Conservation (phyloP, 2,888 invertebrate species). For the Drosophila subsilvestris region DNA sequence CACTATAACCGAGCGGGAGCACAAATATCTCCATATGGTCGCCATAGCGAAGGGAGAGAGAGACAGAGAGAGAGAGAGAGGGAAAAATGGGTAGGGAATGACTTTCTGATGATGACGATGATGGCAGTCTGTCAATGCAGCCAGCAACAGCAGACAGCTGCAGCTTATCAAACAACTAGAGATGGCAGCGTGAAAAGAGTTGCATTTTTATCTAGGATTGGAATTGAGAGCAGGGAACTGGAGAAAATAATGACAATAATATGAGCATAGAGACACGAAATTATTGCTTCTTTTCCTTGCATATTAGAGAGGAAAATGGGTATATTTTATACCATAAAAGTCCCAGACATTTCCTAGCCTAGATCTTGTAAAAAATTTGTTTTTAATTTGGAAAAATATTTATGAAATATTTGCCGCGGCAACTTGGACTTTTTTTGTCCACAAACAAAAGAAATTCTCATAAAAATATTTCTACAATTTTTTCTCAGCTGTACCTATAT, state of each 20-base stretch:
- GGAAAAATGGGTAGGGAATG: slow-evolving; percentile 10
- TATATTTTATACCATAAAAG: too few relatives aligned
- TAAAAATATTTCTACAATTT: too few relatives aligned
- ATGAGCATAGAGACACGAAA: neutral
- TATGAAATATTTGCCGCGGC: too few relatives aligned
- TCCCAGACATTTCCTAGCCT: too few relatives aligned
- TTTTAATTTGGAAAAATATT: too few relatives aligned
- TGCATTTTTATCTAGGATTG: neutral
- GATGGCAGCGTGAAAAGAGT: slow-evolving; percentile 24
- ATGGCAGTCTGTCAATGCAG: slow-evolving; percentile 43
- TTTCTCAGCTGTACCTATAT: too few relatives aligned
- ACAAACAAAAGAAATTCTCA: too few relatives aligned
- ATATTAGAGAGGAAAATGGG: neutral
- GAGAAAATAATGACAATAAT: neutral
- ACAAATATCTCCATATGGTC: slow-evolving; percentile 29
- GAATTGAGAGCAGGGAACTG: neutral
- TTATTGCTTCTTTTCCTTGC: neutral
- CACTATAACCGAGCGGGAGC: slow-evolving; percentile 24
- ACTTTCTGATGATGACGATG: slow-evolving; percentile 44
- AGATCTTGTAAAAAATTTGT: too few relatives aligned
- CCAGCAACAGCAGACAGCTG: slow-evolving; percentile 56
- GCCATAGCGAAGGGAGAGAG: neutral
- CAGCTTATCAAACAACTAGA: slow-evolving; percentile 3
- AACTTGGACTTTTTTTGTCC: too few relatives aligned
- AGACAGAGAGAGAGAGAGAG: neutral